phyloP scores from a whole-genome alignment of 2,113 vertebrate species.

The Fulica atra region DNA sequence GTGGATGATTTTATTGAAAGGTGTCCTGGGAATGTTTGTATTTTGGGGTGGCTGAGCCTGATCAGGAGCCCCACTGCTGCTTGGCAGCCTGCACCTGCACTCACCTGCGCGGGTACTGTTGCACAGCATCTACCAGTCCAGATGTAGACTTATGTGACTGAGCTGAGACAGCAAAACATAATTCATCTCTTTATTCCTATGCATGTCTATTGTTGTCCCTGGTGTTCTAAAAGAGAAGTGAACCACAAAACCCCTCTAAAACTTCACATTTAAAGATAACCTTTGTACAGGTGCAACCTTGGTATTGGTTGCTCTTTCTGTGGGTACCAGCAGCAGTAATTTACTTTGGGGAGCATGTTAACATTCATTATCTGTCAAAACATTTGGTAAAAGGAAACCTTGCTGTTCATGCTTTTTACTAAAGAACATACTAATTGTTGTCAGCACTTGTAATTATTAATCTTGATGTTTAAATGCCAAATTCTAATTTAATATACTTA shows the following conservation, averaged over 20 bases:
- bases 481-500: background rate
- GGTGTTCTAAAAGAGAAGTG: background rate
- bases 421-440: background rate
- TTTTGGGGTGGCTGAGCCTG: background rate
- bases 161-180: background rate
- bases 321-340: background rate
- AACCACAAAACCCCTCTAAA: background rate
- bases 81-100: background rate
- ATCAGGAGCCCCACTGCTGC: background rate
- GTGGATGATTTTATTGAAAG: background rate
- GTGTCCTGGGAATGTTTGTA: background rate
- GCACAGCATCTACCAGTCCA: background rate
- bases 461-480: background rate
- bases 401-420: background rate
- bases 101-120: background rate
- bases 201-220: background rate
- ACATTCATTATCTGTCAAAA: background rate
- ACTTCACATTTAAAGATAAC: background rate
- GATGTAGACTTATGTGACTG: background rate
- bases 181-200: background rate
- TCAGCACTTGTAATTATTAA: background rate
- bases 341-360: background rate
- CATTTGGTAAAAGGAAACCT: background rate
- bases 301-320: background rate
- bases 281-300: background rate